Evolutionary conservation across 2,113 vertebrate genomes (phyloP).

Genomic region (Eolophus roseicapilla): DNA sequence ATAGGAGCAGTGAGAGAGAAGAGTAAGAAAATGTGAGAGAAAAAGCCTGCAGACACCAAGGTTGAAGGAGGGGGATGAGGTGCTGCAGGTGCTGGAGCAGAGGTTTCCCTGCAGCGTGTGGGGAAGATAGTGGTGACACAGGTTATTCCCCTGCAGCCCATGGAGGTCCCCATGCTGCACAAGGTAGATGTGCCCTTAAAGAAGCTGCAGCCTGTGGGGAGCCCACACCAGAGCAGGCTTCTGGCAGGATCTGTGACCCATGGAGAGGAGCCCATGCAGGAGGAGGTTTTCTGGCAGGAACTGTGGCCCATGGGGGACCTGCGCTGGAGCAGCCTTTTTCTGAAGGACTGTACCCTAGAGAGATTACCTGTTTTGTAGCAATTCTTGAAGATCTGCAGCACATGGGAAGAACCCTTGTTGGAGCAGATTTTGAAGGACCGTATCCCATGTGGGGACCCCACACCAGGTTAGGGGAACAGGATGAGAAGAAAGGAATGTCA

Average conservation of each 20-base stretch:
- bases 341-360: not conserved
- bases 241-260: not conserved
- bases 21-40: not conserved
- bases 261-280: not conserved
- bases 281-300: not conserved
- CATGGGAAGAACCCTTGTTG: not conserved
- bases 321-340: not conserved
- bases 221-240: not conserved
- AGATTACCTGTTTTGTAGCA: accelerated
- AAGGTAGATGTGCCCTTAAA: not conserved
- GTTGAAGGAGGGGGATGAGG: not conserved
- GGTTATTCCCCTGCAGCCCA: not conserved
- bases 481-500: not conserved
- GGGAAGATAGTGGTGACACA: not conserved
- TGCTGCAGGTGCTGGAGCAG: not conserved
- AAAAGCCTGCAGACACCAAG: not conserved
- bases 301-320: not conserved
- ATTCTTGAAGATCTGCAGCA: not conserved
- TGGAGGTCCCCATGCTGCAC: not conserved
- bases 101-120: not conserved
- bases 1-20: not conserved
- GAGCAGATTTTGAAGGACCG: not conserved
- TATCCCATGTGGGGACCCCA: accelerated
- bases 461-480: accelerated
- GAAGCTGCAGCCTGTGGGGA: not conserved